These are phyloP conservation scores for Apostichopus parvimensis DNA, from an alignment of 35 echinoderm and acorn worm species.

Conservation along the genomic window DNA sequence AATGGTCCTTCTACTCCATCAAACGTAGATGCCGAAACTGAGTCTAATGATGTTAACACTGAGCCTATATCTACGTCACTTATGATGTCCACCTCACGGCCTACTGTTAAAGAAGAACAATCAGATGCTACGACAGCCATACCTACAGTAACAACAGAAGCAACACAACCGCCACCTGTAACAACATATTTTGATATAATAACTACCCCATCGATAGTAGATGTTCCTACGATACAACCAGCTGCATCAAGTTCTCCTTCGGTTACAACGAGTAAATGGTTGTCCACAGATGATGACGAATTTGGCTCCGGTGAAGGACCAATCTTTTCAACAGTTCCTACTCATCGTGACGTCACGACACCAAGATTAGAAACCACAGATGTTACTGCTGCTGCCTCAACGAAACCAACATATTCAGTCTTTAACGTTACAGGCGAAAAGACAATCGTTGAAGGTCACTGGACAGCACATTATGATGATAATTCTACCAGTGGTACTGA, in stretches of 20 bases:
- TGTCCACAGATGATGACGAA: not conserved
- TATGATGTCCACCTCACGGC: not conserved
- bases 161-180: not conserved
- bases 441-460: conserved; percentile 7
- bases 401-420: not conserved
- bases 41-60: too few species aligned
- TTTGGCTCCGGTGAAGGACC: not conserved
- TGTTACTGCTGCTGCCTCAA: not conserved
- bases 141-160: not conserved
- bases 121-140: not conserved
- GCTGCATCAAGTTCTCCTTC: not conserved
- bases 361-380: not conserved
- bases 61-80: too few species aligned
- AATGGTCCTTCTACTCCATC: too few species aligned
- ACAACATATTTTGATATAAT: too few species aligned
- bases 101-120: not conserved
- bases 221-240: too few species aligned
- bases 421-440: not conserved
- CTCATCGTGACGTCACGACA: not conserved
- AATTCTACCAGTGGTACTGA: not conserved
- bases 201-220: too few species aligned
- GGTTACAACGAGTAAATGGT: not conserved
- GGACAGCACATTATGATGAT: not conserved
- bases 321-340: not conserved
- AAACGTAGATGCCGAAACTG: too few species aligned